Base-by-base conservation (phyloP, 1,140 invertebrate species). In the Asbolus verrucosus region DNA sequence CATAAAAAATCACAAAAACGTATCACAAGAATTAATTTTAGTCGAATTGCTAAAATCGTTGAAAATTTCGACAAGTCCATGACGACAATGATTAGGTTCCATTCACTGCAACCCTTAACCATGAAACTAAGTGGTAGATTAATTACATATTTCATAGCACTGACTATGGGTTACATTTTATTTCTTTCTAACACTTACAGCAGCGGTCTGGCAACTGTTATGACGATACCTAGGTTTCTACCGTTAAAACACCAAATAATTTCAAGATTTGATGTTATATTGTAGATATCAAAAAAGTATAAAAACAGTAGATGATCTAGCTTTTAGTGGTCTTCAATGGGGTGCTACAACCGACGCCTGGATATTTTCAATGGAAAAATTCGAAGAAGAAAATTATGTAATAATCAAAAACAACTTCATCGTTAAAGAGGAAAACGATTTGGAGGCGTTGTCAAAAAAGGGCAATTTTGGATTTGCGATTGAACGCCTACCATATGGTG, bases 311-410 rank as follows among this genome's bases (percentile, higher is more conserved):
- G 73, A 82, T 66, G 84, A 86, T 61, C 77, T 86, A 2, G 82
- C 83, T 3, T 81, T 83, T 19, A 83, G 81, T 65, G 76, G 80
- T 9, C 65, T 86, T 31, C 77, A 78, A 33, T 86, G 85, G 86
- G 84, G 83, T 6, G 85, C 85, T 3, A 85, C 84, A 0, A 84
- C 86, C 62, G 84, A 85, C 65, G 85, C 85, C 24, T 87, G 85
- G 85, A 80, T 83, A 65, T 86, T 84, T 75, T 86, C 85, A 8
- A 13, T 54, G 21, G n/a, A 21, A 14, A 8, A 54, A 2, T 74
- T 87, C 5, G 72, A 81, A 6, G 69, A 79, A 6, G 82, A 84
- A 1, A 21, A 54, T 13, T 78, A 83, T 1, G 77, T 80, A 39
- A 78, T 81, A 30, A 75, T 86, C 38, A 70, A 84, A 9, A 76